Conservation (phyloP, 2,888 invertebrate species). For the Elegia similella region DNA sequence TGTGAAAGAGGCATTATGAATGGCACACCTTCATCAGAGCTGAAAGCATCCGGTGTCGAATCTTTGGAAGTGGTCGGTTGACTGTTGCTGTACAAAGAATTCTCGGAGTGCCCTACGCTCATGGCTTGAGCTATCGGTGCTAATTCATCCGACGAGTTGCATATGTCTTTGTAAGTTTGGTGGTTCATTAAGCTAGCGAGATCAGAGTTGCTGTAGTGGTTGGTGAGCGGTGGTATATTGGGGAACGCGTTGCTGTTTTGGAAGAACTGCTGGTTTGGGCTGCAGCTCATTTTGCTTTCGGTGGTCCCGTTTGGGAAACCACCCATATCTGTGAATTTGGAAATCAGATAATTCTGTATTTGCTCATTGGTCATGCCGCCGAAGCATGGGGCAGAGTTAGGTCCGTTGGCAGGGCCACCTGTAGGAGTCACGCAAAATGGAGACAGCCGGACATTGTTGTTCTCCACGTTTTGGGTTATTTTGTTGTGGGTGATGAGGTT, state of each 20-base stretch:
- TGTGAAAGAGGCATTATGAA: conserved; percentile 87
- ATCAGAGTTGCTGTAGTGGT: conserved; percentile 60
- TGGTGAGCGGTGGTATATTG: conserved; percentile 61
- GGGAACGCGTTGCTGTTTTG: conserved; percentile 71
- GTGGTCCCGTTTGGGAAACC: conserved; percentile 43
- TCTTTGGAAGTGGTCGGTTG: conserved; percentile 76
- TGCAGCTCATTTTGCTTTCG: conserved; percentile 38
- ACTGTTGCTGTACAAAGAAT: conserved; percentile 58
- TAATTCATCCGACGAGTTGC: conserved; percentile 45
- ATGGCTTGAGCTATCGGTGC: conserved; percentile 53
- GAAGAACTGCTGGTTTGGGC: conserved; percentile 60
- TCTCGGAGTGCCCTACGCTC: conserved; percentile 63
- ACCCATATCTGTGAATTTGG: conserved; percentile 64
- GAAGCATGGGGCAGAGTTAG: conserved; percentile 48
- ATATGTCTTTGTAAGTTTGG: conserved; percentile 44
- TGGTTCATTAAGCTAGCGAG: conserved; percentile 52
- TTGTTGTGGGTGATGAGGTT: conserved; percentile 49
- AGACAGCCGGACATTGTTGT: conserved; percentile 54
- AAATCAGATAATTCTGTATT: conserved; percentile 65
- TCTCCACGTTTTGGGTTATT: conserved; percentile 49
- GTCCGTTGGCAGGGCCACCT: conserved; percentile 39
- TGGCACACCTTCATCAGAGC: conserved; percentile 71
- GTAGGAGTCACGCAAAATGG: conserved; percentile 45
- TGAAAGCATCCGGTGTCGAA: conserved; percentile 58
- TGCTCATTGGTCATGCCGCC: conserved; percentile 64